Percentiles rank a stretch among this genome's conserved stretches.
phyloP scores from a whole-genome alignment of 2,797 vertebrate genomes.

The Cossypha caffra region DNA sequence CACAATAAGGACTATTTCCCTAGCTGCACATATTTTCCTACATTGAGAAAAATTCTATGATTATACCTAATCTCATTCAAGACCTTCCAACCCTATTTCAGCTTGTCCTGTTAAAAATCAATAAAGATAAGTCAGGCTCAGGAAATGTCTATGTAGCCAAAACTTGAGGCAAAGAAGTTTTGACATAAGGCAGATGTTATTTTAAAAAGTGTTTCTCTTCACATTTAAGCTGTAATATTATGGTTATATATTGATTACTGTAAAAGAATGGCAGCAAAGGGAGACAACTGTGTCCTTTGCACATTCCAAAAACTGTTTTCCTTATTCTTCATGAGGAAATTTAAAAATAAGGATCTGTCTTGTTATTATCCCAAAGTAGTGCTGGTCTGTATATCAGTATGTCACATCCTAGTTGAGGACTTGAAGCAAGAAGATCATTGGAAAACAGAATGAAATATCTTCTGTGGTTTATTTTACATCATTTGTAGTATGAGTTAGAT shows the following conservation, averaged over 20 bases:
- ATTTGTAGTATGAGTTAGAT: not conserved
- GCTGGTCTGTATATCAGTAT: not conserved
- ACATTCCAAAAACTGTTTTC: not conserved
- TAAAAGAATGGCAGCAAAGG: not conserved
- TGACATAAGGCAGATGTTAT: not conserved
- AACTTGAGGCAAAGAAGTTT: not conserved
- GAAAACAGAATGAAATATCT: not conserved
- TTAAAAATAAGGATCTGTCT: not conserved
- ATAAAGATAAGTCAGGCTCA: not conserved
- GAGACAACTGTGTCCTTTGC: not conserved
- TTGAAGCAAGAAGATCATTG: not conserved
- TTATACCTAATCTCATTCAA: not conserved
- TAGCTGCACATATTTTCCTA: not conserved
- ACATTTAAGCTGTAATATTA: not conserved
- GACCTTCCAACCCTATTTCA: not conserved
- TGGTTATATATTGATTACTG: not conserved
- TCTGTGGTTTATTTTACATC: not conserved
- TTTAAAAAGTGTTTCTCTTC: not conserved
- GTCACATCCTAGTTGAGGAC: not conserved
- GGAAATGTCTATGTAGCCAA: not conserved
- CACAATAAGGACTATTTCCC: not conserved
- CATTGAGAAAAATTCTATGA: not conserved
- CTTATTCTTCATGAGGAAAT: not conserved
- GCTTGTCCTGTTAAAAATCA: not conserved
- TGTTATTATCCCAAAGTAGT: not conserved